phyloP scores from a whole-genome alignment of 2,113 vertebrate species.

The Mus musculus region GRCm39 chr12:68689501-68690000 shows the following conservation, averaged over 20 bases:
- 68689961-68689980: background rate
- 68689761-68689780: background rate
- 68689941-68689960: background rate
- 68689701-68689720: background rate
- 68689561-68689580: background rate
- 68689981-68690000: background rate
- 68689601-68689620: background rate
- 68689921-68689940: background rate
- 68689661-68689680: background rate
- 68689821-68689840: background rate
- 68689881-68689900: background rate
- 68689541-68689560: background rate
- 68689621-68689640: too few species aligned
- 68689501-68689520: background rate
- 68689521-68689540: background rate
- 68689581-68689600: background rate
- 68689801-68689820: background rate
- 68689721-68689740: background rate
- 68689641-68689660: background rate
- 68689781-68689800: background rate
- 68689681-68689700: background rate
- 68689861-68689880: background rate
- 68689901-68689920: background rate
- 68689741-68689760: background rate
- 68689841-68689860: too few species aligned